Base-by-base conservation (phyloP, 2,113 vertebrate genomes). In the Leptosomus discolor region DNA sequence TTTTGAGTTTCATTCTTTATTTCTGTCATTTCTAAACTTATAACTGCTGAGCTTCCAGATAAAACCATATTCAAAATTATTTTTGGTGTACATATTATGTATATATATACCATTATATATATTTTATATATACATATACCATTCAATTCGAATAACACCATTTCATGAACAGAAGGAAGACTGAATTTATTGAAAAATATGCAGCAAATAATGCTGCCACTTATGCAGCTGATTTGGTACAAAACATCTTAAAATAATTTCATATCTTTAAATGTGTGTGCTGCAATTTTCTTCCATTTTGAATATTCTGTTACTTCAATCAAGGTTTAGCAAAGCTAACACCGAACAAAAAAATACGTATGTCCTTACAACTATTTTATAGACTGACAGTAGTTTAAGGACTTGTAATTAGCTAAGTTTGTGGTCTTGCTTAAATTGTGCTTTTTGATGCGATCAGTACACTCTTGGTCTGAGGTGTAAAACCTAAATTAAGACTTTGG, bases 91-190 rank as follows among this genome's bases (percentile, higher is more conserved):
- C 7, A 73, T 60, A 84, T 48, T 48, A 32, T 69, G n/a, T n/a
- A n/a, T n/a, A n/a, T n/a, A n/a, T n/a, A n/a, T n/a, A n/a, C n/a
- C n/a, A n/a, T n/a, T n/a, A n/a, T n/a, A n/a, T n/a, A n/a, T n/a
- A n/a, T n/a, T n/a, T n/a, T n/a, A n/a, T n/a, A n/a, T n/a, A n/a
- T 37, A 29, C 43, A 54, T 41, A 29, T 19, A 89, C 0, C 0
- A 29, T 30, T 68, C 56, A 29, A 13, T 70, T 78, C 11, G 75
- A 85, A 67, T 46, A 61, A 39, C 51, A 46, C 8, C 32, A 89
- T 74, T 74, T 50, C 13, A 43, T 6, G 8, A 87, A 46, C 6
- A 68, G n/a, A 69, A 73, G 5, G 15, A 91, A 3, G 14, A 53
- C 17, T 58, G 26, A 74, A 58, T 65, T 30, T 65, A 34, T 41